A percentile compares a stretch with the other conserved stretches of the same genome.
These are phyloP conservation scores for Pempheris klunzingeri DNA, from an alignment of 2,797 vertebrate genomes.

Conservation along the genomic window DNA sequence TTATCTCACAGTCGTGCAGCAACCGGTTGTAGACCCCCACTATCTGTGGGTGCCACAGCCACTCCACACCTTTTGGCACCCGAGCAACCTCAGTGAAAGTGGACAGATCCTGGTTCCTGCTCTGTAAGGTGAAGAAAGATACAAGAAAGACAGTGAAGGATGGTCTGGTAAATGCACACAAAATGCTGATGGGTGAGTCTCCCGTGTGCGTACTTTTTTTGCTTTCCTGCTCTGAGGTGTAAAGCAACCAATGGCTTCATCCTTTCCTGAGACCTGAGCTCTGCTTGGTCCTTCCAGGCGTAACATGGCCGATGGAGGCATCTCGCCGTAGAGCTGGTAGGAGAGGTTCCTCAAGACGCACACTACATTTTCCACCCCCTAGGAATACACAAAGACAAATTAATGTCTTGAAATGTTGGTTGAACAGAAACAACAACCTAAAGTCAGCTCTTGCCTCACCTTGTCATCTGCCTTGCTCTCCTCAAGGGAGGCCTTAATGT, in stretches of 20 bases:
- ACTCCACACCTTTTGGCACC: conserved; percentile 88
- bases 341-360: conserved; percentile 97
- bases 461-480: conserved; percentile 89
- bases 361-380: conserved; percentile 94
- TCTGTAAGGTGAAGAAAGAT: conserved; percentile 72
- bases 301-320: conserved; percentile 82
- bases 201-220: conserved; percentile 85
- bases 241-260: conserved; percentile 93
- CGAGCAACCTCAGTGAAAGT: conserved; percentile 91
- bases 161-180: neutral
- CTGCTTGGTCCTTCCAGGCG: conserved; percentile 88
- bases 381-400: conserved; percentile 26
- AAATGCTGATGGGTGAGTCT: neutral
- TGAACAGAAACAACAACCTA: neutral
- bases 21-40: conserved; percentile 88
- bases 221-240: conserved; percentile 92
- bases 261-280: conserved; percentile 42
- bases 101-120: conserved; percentile 82
- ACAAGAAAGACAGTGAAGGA: neutral
- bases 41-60: conserved; percentile 95
- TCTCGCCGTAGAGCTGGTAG: conserved; percentile 92
- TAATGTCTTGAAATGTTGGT: conserved; percentile 18
- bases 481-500: conserved; percentile 84
- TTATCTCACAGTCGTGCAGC: conserved; percentile 88
- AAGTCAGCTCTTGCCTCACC: conserved; percentile 76